phyloP scores from a whole-genome alignment of 2,113 vertebrate species.

The Anser brachyrhynchus region DNA sequence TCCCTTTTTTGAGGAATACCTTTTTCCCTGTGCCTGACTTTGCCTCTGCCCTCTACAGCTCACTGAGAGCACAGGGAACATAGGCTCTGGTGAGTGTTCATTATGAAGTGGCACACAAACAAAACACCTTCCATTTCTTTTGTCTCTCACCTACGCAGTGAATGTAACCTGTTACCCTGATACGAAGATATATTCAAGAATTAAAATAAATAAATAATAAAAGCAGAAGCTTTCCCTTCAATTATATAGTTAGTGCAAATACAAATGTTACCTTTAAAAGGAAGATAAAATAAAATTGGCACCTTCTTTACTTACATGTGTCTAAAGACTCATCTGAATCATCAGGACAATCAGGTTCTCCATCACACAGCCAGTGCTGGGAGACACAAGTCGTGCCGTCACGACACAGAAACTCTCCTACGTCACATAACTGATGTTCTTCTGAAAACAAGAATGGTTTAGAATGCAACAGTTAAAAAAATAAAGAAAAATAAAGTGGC shows the following conservation, averaged over 20 bases:
- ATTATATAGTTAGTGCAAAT: rapidly evolving
- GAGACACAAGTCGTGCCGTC: slow-evolving; percentile 87
- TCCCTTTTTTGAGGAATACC: neutral
- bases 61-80: neutral
- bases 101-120: neutral
- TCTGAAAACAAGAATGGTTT: slow-evolving; percentile 80
- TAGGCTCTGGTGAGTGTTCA: neutral
- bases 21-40: neutral
- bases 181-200: neutral
- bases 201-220: neutral
- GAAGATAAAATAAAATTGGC: neutral
- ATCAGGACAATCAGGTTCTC: slow-evolving; percentile 92
- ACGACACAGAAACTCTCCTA: slow-evolving; percentile 91
- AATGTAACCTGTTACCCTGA: neutral
- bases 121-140: slow-evolving; percentile 21
- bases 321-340: slow-evolving; percentile 88
- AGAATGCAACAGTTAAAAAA: slow-evolving; percentile 50
- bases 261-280: neutral
- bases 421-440: slow-evolving; percentile 86
- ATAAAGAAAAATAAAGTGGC: neutral
- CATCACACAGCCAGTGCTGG: slow-evolving; percentile 93
- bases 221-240: neutral
- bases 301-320: slow-evolving; percentile 85
- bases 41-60: neutral
- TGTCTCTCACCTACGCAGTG: neutral